Percentiles rank a stretch among this genome's conserved stretches.
phyloP scores from a whole-genome alignment of 1,140 invertebrate genomes.

The Rhagoletis pomonella region DNA sequence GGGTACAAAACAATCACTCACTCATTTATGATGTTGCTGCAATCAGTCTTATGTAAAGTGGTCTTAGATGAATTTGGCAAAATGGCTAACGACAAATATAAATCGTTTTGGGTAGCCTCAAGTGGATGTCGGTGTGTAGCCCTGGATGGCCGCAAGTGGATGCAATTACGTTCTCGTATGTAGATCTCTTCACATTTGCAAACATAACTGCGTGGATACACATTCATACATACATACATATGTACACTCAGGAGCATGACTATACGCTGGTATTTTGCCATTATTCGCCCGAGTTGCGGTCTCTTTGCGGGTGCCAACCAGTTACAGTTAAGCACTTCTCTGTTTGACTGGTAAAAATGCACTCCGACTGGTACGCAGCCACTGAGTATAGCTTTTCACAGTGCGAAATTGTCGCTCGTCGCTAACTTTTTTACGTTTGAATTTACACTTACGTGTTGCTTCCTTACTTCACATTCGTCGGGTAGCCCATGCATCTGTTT shows the following conservation, averaged over 20 bases:
- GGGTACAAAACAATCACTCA: no score
- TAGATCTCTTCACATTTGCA: neutral
- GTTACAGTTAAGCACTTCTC: constrained; percentile 26
- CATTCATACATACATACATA: neutral
- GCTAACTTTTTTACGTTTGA: neutral
- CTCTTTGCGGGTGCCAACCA: constrained; percentile 19
- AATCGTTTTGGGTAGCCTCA: neutral
- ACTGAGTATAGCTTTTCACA: no score
- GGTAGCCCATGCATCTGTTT: neutral
- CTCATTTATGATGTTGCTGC: no score
- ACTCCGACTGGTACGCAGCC: neutral
- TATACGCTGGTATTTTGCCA: constrained; percentile 13
- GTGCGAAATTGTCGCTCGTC: neutral
- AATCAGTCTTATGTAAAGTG: neutral
- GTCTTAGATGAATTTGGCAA: neutral
- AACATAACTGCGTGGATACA: neutral
- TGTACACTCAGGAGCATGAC: neutral
- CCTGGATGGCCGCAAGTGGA: neutral
- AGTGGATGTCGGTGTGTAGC: neutral
- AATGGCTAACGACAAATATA: neutral
- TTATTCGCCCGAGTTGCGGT: neutral
- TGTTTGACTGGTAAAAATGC: constrained; percentile 5
- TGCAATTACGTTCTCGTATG: no score
- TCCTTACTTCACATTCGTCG: neutral
- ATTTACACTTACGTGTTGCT: neutral